Conservation (phyloP, 2,888 invertebrate genomes). For the Lasius fuliginosus region DNA sequence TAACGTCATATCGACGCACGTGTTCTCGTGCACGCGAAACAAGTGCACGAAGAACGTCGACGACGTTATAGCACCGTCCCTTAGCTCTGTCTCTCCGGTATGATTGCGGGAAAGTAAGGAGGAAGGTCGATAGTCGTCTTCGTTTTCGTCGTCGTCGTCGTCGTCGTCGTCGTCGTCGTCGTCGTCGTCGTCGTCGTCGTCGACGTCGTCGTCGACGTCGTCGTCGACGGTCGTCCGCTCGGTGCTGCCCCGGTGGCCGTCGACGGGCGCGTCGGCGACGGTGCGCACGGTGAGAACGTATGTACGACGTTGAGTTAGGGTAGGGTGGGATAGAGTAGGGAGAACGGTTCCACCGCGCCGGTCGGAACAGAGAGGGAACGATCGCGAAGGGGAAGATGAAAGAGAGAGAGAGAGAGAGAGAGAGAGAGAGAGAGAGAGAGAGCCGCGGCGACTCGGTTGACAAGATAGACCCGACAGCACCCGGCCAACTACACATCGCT, state of each 20-base stretch:
- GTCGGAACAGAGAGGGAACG: constrained; percentile 27
- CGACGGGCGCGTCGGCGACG: constrained; percentile 13
- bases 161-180: constrained; percentile 4
- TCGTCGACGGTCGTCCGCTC: constrained; percentile 28
- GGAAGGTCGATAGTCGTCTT: constrained; percentile 17
- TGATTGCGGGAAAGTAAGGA: background rate
- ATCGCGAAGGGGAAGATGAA: background rate
- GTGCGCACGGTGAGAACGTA: constrained; percentile 32
- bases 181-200: constrained; percentile 11
- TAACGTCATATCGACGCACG: constrained; percentile 45
- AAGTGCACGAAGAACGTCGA: background rate
- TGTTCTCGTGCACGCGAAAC: constrained; percentile 21
- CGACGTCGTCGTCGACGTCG: background rate
- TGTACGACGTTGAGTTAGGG: constrained; percentile 29
- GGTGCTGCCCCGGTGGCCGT: constrained; percentile 37
- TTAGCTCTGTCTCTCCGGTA: background rate
- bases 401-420: background rate
- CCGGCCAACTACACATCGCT: constrained; percentile 76
- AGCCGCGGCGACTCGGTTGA: constrained; percentile 40
- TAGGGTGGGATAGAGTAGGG: constrained; percentile 42
- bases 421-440: constrained; percentile 18
- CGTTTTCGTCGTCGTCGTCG: background rate
- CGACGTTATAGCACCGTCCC: background rate
- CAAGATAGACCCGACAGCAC: constrained; percentile 61
- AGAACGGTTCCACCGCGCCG: constrained; percentile 5